Evolutionary conservation across 2,113 vertebrate genomes (phyloP).

Genomic region (Oncorhynchus kisutch): DNA sequence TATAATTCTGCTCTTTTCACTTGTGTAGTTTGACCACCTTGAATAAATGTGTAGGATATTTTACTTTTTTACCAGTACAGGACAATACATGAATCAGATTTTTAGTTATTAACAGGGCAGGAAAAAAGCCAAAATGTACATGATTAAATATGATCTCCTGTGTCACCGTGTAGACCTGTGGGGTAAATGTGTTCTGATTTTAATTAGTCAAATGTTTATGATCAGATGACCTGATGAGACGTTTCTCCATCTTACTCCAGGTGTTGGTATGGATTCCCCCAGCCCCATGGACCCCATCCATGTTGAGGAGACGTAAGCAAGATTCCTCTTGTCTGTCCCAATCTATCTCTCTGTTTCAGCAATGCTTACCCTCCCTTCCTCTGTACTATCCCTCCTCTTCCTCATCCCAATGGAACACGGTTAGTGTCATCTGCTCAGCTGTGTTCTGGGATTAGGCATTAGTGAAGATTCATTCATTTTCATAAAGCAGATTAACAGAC

Average conservation of each 20-base stretch:
- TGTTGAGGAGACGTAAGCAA: constrained; percentile 80
- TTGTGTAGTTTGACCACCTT: too few species aligned
- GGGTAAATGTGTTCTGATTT: too few species aligned
- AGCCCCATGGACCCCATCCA: constrained; percentile 73
- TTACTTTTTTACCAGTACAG: too few species aligned
- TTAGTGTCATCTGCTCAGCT: constrained; percentile 15
- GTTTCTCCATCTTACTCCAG: constrained; percentile 52
- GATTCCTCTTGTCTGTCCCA: constrained; percentile 27
- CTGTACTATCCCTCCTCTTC: neutral
- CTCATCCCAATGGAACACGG: neutral
- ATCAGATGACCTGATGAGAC: neutral
- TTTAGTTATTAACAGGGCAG: too few species aligned
- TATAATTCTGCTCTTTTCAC: too few species aligned
- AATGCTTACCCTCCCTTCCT: neutral
- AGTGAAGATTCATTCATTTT: constrained; percentile 5
- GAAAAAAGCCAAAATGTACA: too few species aligned
- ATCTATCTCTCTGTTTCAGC: constrained; percentile 27
- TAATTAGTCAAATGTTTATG: too few species aligned
- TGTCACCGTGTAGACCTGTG: too few species aligned
- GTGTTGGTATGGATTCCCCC: constrained; percentile 81
- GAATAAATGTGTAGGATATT: too few species aligned
- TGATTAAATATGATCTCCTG: too few species aligned
- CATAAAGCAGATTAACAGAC: constrained; percentile 40
- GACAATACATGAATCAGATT: too few species aligned
- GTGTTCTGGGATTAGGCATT: constrained; percentile 48